phyloP scores from a whole-genome alignment of 2,888 invertebrate species.

The Octonoba sinensis region DNA sequence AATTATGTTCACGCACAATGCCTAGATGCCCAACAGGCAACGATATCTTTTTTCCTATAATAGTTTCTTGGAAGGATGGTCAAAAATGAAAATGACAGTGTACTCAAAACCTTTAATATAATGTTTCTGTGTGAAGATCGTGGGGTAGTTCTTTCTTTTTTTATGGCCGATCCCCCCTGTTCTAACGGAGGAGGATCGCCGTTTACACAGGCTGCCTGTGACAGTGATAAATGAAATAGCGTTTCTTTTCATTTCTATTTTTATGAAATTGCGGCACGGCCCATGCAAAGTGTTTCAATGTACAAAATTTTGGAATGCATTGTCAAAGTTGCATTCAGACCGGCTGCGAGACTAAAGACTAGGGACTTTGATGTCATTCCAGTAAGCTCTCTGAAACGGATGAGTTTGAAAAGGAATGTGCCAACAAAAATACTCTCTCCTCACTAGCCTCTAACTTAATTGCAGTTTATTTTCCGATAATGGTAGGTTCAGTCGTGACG shows the following conservation, averaged over 20 bases:
- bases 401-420: constrained; percentile 35
- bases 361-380: constrained; percentile 38
- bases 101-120: constrained; percentile 55
- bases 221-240: constrained; percentile 57
- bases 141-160: constrained; percentile 46
- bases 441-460: constrained; percentile 20
- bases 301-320: constrained; percentile 46
- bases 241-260: constrained; percentile 21
- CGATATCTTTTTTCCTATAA: constrained; percentile 56
- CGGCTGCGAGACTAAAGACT: constrained; percentile 23
- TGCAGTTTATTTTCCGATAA: constrained; percentile 22
- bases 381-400: constrained; percentile 38
- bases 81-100: constrained; percentile 61
- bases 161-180: constrained; percentile 24
- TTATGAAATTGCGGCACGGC: constrained; percentile 37
- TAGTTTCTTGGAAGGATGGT: constrained; percentile 61
- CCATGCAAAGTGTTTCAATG: constrained; percentile 59
- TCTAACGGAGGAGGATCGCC: constrained; percentile 26
- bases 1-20: constrained; percentile 54
- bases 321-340: constrained; percentile 19
- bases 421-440: constrained; percentile 4
- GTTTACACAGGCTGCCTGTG: constrained; percentile 50
- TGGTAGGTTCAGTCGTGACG: constrained; percentile 15
- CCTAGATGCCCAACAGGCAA: constrained; percentile 44
- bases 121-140: constrained; percentile 58